A percentile compares a stretch with the other conserved stretches of the same genome.
phyloP scores from a whole-genome alignment of 2,888 invertebrate genomes.

The Hydrotaea cyrtoneurina region DNA sequence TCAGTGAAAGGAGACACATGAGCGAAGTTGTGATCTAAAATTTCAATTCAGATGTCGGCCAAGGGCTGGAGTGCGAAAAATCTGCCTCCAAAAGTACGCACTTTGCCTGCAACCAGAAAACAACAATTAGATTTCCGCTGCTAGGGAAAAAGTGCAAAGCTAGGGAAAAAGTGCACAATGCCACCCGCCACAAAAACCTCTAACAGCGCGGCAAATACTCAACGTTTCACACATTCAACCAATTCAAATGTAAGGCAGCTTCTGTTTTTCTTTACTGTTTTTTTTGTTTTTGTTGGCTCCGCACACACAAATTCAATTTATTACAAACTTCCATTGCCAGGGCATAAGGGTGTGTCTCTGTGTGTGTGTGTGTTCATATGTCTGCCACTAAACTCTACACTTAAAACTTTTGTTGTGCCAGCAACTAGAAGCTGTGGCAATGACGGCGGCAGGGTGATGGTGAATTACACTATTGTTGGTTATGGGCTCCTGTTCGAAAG shows the following conservation, averaged over 20 bases:
- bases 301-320: constrained; percentile 5
- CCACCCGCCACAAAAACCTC: too few relatives aligned
- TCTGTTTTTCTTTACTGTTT: too few relatives aligned
- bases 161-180: too few relatives aligned
- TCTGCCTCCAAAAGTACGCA: too few relatives aligned
- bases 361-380: not conserved
- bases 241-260: not conserved
- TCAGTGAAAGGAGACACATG: too few relatives aligned
- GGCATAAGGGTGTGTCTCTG: not conserved
- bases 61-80: too few relatives aligned
- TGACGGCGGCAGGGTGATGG: not conserved
- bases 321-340: not conserved
- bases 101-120: too few relatives aligned
- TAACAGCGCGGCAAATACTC: too few relatives aligned
- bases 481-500: constrained; percentile 68
- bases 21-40: too few relatives aligned
- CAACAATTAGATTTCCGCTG: too few relatives aligned
- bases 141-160: too few relatives aligned
- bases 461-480: not conserved
- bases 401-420: not conserved
- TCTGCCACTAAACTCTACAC: constrained; percentile 10
- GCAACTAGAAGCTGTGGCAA: not conserved
- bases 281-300: not conserved
- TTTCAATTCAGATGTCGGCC: too few relatives aligned
- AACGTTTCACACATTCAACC: not conserved